Percentiles rank a stretch among this genome's conserved stretches.
Conservation (phyloP, 64 coral and sea anemone species). For the Hydrozoanthus tunicans region DNA sequence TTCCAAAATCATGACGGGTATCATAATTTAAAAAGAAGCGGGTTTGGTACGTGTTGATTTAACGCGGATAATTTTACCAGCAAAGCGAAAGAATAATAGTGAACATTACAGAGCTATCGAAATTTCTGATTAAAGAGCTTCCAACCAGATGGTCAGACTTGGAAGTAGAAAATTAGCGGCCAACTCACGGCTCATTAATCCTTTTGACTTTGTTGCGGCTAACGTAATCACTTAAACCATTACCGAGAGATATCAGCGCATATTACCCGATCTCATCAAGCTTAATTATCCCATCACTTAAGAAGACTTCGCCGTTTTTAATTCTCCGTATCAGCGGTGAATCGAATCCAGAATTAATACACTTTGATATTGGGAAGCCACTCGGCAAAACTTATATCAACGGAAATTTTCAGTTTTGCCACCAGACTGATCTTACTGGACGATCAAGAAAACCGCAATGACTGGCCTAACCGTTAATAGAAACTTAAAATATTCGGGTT, state of each 20-base stretch:
- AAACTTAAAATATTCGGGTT: not conserved
- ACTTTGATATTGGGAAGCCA: not conserved
- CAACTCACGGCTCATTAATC: not conserved
- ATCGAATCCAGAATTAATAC: not conserved
- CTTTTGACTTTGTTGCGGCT: conserved; percentile 22
- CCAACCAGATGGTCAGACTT: conserved; percentile 20
- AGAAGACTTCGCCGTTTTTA: not conserved
- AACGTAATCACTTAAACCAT: not conserved
- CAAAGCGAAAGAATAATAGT: not conserved
- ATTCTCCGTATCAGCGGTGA: not conserved
- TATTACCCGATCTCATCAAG: conserved; percentile 23
- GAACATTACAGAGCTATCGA: not conserved
- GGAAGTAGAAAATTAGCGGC: conserved; percentile 39
- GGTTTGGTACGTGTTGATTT: not conserved
- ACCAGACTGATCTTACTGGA: too few species aligned
- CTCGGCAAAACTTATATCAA: too few species aligned
- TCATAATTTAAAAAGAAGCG: too few species aligned
- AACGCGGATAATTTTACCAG: not conserved
- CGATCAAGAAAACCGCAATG: too few species aligned
- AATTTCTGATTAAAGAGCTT: not conserved
- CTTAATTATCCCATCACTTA: conserved; percentile 9
- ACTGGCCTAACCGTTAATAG: too few species aligned
- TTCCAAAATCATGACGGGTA: too few species aligned
- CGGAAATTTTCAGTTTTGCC: not conserved
- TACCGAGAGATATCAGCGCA: not conserved